Evolutionary conservation across 1,140 invertebrate genomes (phyloP).

Genomic region (Rhagoletis pomonella): DNA sequence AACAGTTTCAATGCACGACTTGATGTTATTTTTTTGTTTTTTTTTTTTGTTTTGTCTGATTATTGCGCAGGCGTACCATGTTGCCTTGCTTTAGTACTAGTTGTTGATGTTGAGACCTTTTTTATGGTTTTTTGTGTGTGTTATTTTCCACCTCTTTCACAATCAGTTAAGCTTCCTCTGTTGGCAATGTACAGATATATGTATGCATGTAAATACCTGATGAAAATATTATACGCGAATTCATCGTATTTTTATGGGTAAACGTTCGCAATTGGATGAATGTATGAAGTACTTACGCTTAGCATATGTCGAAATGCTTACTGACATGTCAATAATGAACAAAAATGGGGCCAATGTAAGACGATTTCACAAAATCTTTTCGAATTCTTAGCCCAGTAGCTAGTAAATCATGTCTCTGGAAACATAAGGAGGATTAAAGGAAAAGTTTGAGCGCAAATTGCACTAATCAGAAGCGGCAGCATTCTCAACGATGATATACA

Average conservation of each 20-base stretch:
- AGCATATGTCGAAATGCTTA: neutral
- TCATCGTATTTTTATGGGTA: neutral
- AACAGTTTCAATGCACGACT: constrained; percentile 30
- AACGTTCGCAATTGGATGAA: neutral
- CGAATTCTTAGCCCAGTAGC: too few species aligned
- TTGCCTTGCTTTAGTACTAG: neutral
- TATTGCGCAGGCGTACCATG: constrained; percentile 41
- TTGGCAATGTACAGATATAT: constrained; percentile 8
- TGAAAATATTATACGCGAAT: constrained; percentile 38
- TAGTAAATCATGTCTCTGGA: too few species aligned
- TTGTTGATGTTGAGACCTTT: constrained; percentile 9
- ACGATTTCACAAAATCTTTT: too few species aligned
- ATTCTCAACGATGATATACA: too few species aligned
- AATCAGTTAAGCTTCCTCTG: constrained; percentile 50
- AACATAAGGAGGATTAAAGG: too few species aligned
- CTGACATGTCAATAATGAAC: neutral
- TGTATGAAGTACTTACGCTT: neutral
- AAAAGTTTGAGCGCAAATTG: too few species aligned
- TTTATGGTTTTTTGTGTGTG: neutral
- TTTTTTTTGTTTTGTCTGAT: neutral
- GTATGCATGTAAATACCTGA: neutral
- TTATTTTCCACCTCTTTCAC: constrained; percentile 52
- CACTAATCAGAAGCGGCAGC: too few species aligned
- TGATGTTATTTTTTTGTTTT: constrained; percentile 15
- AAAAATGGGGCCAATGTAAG: neutral